Evolutionary conservation across 2,797 vertebrate species (phyloP).

Genomic region (Petrocephalus sullivani): DNA sequence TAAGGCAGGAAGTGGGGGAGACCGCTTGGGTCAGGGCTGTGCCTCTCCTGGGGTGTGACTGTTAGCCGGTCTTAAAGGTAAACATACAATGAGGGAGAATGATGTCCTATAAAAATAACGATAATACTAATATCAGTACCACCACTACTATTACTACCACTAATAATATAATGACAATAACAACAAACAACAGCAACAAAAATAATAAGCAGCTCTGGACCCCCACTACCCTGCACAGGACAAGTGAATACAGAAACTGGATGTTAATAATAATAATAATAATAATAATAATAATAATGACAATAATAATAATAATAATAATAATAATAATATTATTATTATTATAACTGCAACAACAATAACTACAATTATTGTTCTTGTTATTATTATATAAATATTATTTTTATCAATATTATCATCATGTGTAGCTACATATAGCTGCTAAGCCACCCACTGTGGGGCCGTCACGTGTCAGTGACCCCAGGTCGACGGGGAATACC

Average conservation of each 20-base stretch:
- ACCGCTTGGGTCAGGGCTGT: neutral
- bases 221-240: neutral
- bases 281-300: no score
- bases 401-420: neutral
- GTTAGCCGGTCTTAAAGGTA: neutral
- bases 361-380: neutral
- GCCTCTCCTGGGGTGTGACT: neutral
- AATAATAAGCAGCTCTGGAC: neutral
- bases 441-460: neutral
- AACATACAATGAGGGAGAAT: neutral
- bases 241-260: neutral
- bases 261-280: neutral
- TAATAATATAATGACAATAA: neutral
- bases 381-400: neutral
- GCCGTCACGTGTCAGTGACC: neutral
- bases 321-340: no score
- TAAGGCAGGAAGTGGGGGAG: neutral
- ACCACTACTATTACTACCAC: neutral
- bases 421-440: neutral
- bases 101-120: neutral
- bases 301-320: neutral
- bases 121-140: neutral
- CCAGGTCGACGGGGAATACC: constrained; percentile 52
- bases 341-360: neutral
- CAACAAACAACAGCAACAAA: neutral